Evolutionary conservation across 2,113 vertebrate genomes (phyloP), one percentile per base, ranked within the genome.

Genomic region (Chaenocephalus aceratus): DNA sequence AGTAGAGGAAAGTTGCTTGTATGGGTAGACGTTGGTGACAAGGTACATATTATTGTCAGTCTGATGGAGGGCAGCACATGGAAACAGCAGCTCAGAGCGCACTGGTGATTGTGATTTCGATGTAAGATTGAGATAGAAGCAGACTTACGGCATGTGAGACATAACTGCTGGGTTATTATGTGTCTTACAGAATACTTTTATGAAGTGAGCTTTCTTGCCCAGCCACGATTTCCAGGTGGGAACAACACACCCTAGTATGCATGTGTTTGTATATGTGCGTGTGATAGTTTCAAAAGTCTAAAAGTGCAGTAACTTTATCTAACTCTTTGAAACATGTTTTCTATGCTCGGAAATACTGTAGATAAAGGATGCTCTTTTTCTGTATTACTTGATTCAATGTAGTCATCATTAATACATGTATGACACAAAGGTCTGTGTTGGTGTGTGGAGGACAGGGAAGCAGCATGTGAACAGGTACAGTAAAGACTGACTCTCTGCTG

Each of bases 21-120:
- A 83, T 15, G 70, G 66, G 59, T 70, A 86, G 83, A 89, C 73
- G 59, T 62, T 57, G 59, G 86, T 91, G 90, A 91, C 92, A 93
- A 93, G 92, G 91, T 92, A 87, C 89, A 91, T 91, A 91, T 91
- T 91, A 90, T 91, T 90, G 90, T 90, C 70, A 77, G 76, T 89
- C 83, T 89, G 92, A 93, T 74, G 73, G 79, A 81, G 89, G 82
- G 80, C 85, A 92, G 86, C 91, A 89, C 92, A 93, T 88, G 86
- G 88, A 92, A 91, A 85, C 81, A 85, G 85, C 80, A 89, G 86
- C 85, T 91, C 18, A 3, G 64, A 77, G 84, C 44, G 21, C 46
- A 14, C 75, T 53, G 88, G 71, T 76, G 86, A 90, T 86, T 85
- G 89, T 80, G 77, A 90, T 89, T 91, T 75, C 83, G 79, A 91